Evolutionary conservation across 2,797 vertebrate species (phyloP).

Genomic region (Podargus strigoides): DNA sequence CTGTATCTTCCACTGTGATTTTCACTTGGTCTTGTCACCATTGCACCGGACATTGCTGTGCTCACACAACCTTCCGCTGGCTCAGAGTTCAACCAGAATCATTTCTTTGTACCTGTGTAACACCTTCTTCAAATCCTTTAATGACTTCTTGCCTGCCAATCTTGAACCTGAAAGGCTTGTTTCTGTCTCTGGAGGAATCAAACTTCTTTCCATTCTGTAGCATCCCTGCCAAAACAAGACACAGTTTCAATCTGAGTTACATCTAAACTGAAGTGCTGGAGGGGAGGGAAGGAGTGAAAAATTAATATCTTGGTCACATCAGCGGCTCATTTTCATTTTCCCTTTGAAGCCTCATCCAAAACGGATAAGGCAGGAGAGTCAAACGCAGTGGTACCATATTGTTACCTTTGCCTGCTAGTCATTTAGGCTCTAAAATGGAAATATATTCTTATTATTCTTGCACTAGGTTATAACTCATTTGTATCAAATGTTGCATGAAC

Average conservation of each 20-base stretch:
- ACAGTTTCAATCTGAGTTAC: not conserved
- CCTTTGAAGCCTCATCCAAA: not conserved
- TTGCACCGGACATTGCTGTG: not conserved
- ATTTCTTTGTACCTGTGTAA: conserved; percentile 84
- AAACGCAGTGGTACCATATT: not conserved
- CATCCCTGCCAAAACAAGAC: conserved; percentile 84
- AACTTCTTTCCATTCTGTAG: conserved; percentile 99
- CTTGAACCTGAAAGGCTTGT: conserved; percentile 98
- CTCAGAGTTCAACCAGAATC: not conserved
- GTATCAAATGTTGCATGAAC: not conserved
- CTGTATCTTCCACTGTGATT: not conserved
- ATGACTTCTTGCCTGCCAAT: conserved; percentile 95
- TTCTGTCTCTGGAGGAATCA: conserved; percentile 98
- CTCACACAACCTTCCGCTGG: not conserved
- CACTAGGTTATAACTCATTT: not conserved
- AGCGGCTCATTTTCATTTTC: not conserved
- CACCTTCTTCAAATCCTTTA: conserved; percentile 97
- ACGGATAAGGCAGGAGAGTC: accelerated
- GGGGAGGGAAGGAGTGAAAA: not conserved
- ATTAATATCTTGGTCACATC: not conserved
- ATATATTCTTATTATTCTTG: not conserved
- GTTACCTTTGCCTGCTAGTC: not conserved
- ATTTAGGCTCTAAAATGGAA: not conserved
- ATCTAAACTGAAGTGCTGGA: not conserved
- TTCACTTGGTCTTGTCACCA: not conserved